These are phyloP conservation scores for Hymenochirus boettgeri DNA, from an alignment of 2,113 vertebrate species.

Conservation along the genomic window DNA sequence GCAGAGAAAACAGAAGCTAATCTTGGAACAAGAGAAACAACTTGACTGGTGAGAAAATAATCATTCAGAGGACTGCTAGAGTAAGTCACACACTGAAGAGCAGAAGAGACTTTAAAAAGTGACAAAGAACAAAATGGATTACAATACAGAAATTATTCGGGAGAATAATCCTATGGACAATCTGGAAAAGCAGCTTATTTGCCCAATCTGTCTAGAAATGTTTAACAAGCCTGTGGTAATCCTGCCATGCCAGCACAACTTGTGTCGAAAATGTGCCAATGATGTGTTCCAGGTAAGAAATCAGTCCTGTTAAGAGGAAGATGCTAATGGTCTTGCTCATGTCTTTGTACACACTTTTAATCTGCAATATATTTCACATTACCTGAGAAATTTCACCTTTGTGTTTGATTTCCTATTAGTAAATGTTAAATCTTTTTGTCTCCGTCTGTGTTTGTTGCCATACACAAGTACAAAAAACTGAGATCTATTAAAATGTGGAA, in stretches of 20 bases:
- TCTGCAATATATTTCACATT: too few species aligned
- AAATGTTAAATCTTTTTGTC: too few species aligned
- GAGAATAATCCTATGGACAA: conserved; percentile 80
- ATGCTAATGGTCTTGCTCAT: too few species aligned
- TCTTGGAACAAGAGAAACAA: conserved; percentile 10
- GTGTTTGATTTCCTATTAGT: too few species aligned
- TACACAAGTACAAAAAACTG: too few species aligned
- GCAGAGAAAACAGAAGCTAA: conserved; percentile 39
- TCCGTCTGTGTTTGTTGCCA: too few species aligned
- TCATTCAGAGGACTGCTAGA: background rate
- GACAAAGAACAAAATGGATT: conserved; percentile 53
- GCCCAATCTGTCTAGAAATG: conserved; percentile 97
- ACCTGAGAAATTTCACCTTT: too few species aligned
- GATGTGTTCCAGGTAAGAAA: conserved; percentile 82
- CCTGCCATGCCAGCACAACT: conserved; percentile 94
- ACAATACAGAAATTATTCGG: conserved; percentile 61
- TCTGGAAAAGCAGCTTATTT: conserved; percentile 94
- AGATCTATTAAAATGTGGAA: too few species aligned
- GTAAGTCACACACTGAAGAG: background rate
- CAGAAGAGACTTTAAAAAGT: background rate
- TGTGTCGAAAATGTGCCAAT: conserved; percentile 90
- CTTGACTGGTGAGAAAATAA: background rate
- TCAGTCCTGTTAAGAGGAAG: too few species aligned
- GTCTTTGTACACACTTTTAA: too few species aligned
- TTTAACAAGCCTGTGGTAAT: conserved; percentile 96